Conservation (phyloP, 2,113 vertebrate species). For the Paramisgurnus dabryanus region DNA sequence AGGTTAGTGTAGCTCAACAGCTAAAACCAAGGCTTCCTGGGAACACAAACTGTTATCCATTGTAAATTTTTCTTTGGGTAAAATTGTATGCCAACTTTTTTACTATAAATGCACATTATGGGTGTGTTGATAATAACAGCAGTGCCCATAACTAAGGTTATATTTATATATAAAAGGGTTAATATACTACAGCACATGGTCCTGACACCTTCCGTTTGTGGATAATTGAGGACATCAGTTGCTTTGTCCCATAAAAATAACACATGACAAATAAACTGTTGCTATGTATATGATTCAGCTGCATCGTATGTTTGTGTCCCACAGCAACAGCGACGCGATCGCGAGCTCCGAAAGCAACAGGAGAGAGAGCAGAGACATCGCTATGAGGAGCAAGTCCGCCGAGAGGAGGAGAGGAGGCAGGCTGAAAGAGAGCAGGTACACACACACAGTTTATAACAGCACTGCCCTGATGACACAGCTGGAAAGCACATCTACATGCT, state of each 20-base stretch:
- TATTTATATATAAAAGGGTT: no score
- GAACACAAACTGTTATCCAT: no score
- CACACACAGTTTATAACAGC: not conserved
- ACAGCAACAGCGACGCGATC: conserved; percentile 91
- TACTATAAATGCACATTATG: no score
- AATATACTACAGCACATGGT: no score
- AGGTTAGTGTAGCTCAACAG: conserved; percentile 72
- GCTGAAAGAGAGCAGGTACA: conserved; percentile 93
- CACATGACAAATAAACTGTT: not conserved
- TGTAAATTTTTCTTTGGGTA: no score
- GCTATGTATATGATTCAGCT: not conserved
- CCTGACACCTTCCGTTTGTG: not conserved
- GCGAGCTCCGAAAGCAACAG: conserved; percentile 90
- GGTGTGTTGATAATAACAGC: no score
- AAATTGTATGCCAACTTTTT: no score
- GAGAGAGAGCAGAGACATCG: conserved; percentile 89
- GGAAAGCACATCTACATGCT: conserved; percentile 17
- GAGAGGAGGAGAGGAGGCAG: conserved; percentile 89
- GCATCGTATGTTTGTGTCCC: not conserved
- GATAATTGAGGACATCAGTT: not conserved
- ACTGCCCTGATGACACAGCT: not conserved
- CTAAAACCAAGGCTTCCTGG: no score
- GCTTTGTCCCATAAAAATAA: not conserved
- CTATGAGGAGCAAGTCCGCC: conserved; percentile 87
- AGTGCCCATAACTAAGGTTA: no score